A percentile compares a stretch with the other conserved stretches of the same genome.
These are phyloP conservation scores for Rhizoglyphus robini DNA, from an alignment of 1,140 invertebrate species.

Conservation along the genomic window DNA sequence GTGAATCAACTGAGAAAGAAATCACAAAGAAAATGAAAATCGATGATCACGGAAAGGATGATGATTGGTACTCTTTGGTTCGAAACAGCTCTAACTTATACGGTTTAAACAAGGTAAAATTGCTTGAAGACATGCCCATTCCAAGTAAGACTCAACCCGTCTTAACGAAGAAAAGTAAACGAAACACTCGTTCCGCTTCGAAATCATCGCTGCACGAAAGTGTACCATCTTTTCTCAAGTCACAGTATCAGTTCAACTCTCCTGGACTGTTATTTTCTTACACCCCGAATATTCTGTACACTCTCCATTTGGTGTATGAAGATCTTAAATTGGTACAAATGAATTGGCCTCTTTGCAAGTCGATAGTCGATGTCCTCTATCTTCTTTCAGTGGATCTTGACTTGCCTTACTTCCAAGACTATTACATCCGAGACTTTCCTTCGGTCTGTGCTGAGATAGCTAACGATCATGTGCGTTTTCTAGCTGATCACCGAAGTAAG, in stretches of 20 bases:
- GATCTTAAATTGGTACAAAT: conserved; percentile 65
- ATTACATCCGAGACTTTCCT: conserved; percentile 78
- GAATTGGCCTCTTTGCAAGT: conserved; percentile 48
- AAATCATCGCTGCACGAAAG: not conserved
- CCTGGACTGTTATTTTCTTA: conserved; percentile 53
- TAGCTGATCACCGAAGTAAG: conserved; percentile 28
- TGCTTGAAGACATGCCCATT: too few species aligned
- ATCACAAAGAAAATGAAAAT: conserved; percentile 23
- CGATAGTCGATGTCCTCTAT: conserved; percentile 55
- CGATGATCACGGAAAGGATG: conserved; percentile 30
- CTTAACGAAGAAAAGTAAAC: not conserved
- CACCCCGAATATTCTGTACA: conserved; percentile 56
- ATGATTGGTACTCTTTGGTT: conserved; percentile 23
- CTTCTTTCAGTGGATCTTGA: conserved; percentile 53
- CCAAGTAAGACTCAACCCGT: not conserved
- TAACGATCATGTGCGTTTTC: conserved; percentile 27
- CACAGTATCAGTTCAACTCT: conserved; percentile 34
- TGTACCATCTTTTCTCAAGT: too few species aligned
- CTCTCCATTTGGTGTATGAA: conserved; percentile 77
- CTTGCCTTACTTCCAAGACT: conserved; percentile 52
- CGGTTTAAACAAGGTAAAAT: not conserved
- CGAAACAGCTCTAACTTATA: not conserved
- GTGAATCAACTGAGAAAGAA: not conserved
- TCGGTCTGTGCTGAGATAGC: conserved; percentile 36
- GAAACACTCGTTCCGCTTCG: not conserved